Evolutionary conservation across 1,140 invertebrate species (phyloP).

Genomic region (Tetragnatha versicolor): DNA sequence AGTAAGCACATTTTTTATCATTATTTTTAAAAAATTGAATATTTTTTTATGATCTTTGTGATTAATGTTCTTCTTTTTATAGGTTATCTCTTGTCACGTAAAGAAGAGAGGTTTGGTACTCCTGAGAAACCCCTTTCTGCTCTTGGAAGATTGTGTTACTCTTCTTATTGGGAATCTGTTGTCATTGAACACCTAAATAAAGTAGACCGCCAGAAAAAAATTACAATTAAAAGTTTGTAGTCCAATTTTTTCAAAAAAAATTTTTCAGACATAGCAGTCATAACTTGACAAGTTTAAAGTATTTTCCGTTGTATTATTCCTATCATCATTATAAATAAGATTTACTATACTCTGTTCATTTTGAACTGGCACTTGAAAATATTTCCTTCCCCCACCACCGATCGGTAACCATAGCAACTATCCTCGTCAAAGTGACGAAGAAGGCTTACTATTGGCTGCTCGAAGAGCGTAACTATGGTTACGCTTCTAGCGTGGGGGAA

Average conservation of each 20-base stretch:
- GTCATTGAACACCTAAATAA: constrained; percentile 69
- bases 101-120: constrained; percentile 81
- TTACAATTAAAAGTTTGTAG: constrained; percentile 45
- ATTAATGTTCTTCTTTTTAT: not conserved
- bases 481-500: no score
- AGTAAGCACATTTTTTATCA: constrained; percentile 69
- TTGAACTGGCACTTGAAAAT: no score
- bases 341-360: no score
- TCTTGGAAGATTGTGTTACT: constrained; percentile 91
- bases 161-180: constrained; percentile 95
- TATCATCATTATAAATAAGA: not conserved
- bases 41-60: not conserved
- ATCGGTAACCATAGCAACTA: no score
- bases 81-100: constrained; percentile 58
- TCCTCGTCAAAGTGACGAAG: no score
- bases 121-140: constrained; percentile 98
- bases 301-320: not conserved
- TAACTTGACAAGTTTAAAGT: not conserved
- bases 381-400: no score
- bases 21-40: not conserved
- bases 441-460: no score
- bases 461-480: no score
- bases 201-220: constrained; percentile 37
- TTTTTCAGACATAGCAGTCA: not conserved
- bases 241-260: not conserved